Conservation (phyloP, 2,113 vertebrate species). For the Calonectris borealis region DNA sequence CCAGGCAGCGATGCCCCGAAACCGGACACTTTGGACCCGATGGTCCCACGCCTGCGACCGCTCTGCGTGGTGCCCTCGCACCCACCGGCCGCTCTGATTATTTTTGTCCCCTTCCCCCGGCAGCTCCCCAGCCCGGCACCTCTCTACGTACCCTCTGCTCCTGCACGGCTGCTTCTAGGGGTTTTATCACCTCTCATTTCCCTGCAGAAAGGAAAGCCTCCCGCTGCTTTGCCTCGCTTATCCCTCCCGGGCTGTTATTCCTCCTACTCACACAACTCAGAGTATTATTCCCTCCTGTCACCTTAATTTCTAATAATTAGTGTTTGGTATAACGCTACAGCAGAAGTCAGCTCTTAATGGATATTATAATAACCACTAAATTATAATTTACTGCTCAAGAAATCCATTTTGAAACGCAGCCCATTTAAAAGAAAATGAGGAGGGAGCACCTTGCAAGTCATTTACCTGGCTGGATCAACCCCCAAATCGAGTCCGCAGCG, state of each 20-base stretch:
- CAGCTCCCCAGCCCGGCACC: neutral
- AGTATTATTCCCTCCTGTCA: neutral
- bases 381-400: conserved; percentile 4
- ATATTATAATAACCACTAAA: neutral
- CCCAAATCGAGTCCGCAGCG: accelerated
- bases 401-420: neutral
- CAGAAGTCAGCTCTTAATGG: conserved; percentile 13
- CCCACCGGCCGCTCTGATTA: too few relatives aligned
- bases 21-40: accelerated
- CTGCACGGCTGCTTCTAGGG: accelerated
- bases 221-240: neutral
- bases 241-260: neutral
- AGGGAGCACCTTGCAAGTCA: neutral
- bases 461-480: neutral
- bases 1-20: neutral
- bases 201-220: neutral
- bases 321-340: neutral
- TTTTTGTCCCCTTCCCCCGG: neutral
- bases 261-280: neutral
- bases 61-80: neutral
- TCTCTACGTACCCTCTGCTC: neutral
- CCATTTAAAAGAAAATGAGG: neutral
- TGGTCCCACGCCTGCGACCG: neutral
- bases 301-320: conserved; percentile 42
- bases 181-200: neutral